Evolutionary conservation across 2,888 invertebrate genomes (phyloP), one percentile per base, ranked within the genome.

Genomic region (Melanargia galathea): DNA sequence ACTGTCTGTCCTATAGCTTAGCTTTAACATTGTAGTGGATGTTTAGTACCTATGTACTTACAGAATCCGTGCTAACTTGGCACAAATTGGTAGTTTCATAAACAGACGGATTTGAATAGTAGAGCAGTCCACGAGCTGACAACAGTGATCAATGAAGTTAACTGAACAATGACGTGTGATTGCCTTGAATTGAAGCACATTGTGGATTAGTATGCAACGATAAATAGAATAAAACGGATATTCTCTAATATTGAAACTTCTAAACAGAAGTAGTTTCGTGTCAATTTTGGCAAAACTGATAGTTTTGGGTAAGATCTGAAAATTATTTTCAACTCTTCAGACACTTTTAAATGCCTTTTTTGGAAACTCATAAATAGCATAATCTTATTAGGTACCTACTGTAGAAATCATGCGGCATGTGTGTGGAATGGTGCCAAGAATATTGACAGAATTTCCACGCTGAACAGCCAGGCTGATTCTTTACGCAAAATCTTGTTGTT

Each of bases 61-160:
- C 5, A 11, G 11, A 46, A 22, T 22, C 30, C 11, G 11, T 51
- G 7, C 16, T 26, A 49, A 49, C 26, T 26, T 49, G 11, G 33
- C 10, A 18, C 51, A 33, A 51, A 33, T 33, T 33, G 18, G n/a
- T 52, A 52, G 52, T 52, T 20, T 52, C 20, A 35, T 13, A 13
- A 52, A 35, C 33, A 51, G 18, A 35, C 13, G 33, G 35, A 52
- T 52, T 52, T 52, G 35, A 52, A 52, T 35, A 35, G 35, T 20
- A 18, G 33, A 20, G 4, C 7, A 33, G 20, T 20, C 33, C 35
- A 35, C 18, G 20, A 20, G 18, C 51, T 4, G 30, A 52, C 33
- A 35, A 22, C 52, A 13, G 18, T 13, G 18, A 0, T 52, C 18
- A 52, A 52, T 52, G 35, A n/a, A 33, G 35, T 20, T 35, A 20